A percentile compares a stretch with the other conserved stretches of the same genome.
These are phyloP conservation scores for Mixornis gularis DNA, from an alignment of 2,113 vertebrate species.

Conservation along the genomic window DNA sequence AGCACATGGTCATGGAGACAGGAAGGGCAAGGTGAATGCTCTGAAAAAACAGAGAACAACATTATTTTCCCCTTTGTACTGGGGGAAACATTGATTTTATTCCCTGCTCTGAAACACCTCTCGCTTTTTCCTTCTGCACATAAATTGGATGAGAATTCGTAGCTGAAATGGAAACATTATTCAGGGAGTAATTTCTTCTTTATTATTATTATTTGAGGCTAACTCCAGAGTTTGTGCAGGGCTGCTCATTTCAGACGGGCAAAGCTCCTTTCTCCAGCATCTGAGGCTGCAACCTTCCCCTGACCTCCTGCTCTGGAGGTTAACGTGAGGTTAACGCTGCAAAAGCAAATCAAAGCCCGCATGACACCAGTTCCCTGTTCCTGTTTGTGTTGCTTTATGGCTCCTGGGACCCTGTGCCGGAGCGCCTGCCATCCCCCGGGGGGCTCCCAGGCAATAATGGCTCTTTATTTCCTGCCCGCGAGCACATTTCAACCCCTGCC, in stretches of 20 bases:
- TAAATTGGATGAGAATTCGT: neutral
- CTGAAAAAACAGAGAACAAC: neutral
- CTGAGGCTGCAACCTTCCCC: slow-evolving; percentile 30
- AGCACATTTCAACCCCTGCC: neutral
- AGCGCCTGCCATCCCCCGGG: neutral
- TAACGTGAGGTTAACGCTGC: slow-evolving; percentile 39
- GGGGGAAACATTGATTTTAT: neutral
- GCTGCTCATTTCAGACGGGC: neutral
- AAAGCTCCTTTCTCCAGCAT: neutral
- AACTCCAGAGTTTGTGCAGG: neutral
- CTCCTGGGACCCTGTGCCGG: slow-evolving; percentile 15
- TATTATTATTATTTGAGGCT: neutral
- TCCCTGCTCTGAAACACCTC: neutral
- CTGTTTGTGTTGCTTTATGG: slow-evolving; percentile 34
- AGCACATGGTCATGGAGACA: neutral
- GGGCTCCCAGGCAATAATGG: neutral
- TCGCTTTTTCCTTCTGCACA: neutral
- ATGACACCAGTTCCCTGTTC: slow-evolving; percentile 43
- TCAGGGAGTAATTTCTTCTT: neutral
- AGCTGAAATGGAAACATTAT: neutral
- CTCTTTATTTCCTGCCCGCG: slow-evolving; percentile 52
- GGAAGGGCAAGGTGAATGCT: neutral
- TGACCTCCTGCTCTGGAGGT: slow-evolving; percentile 40
- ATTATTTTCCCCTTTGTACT: neutral
- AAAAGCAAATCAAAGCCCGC: slow-evolving; percentile 51